Evolutionary conservation across 2,888 invertebrate species (phyloP).

Genomic region (Fragum fragum): DNA sequence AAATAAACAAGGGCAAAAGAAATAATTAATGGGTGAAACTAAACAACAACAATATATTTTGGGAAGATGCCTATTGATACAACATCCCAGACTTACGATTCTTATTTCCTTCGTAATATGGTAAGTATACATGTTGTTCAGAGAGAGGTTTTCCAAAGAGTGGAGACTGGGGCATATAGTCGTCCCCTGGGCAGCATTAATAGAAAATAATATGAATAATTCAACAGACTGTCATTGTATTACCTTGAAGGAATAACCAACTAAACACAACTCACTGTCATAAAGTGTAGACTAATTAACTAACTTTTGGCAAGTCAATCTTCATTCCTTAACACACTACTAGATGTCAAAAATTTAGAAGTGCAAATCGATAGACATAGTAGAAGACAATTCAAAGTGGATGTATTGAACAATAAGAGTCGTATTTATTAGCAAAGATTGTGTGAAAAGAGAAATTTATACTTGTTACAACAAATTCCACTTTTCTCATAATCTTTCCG

Average conservation of each 20-base stretch:
- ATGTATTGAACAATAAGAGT: too few relatives aligned
- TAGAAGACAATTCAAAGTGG: too few relatives aligned
- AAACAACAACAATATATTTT: not conserved
- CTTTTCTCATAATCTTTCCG: too few relatives aligned
- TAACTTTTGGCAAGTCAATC: not conserved
- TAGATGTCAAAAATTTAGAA: too few relatives aligned
- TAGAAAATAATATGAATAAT: slow-evolving; percentile 35
- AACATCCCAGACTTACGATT: slow-evolving; percentile 90
- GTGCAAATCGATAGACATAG: too few relatives aligned
- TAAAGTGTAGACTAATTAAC: not conserved
- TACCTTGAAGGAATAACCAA: not conserved
- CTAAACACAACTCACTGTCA: not conserved
- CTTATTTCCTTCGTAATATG: slow-evolving; percentile 93
- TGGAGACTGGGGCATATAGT: slow-evolving; percentile 88
- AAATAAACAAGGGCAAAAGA: not conserved
- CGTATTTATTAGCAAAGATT: too few relatives aligned
- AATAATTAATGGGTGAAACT: not conserved
- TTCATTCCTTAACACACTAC: too few relatives aligned
- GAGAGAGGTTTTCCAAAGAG: slow-evolving; percentile 92
- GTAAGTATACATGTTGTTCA: slow-evolving; percentile 93
- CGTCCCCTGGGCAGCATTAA: slow-evolving; percentile 86
- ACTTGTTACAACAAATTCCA: too few relatives aligned
- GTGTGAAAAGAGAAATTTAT: too few relatives aligned
- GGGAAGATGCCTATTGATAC: not conserved
- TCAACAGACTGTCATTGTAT: not conserved